Evolutionary conservation across 2,113 vertebrate genomes (phyloP).

Genomic region (Puffinus mauretanicus): DNA sequence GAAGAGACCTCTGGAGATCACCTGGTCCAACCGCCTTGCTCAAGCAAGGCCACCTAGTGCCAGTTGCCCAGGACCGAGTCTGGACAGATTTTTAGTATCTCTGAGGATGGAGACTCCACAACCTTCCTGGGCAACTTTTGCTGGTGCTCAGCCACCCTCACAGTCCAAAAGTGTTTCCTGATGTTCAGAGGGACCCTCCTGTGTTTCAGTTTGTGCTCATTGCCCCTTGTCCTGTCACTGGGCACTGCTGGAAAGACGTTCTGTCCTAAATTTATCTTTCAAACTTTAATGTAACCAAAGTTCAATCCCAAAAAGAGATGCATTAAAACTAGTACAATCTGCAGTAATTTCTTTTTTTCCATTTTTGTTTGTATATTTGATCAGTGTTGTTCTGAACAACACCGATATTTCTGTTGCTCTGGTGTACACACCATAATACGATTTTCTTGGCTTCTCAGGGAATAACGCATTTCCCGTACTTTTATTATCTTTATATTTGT

Average conservation of each 20-base stretch:
- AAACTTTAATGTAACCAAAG: not conserved
- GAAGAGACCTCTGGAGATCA: not conserved
- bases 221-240: not conserved
- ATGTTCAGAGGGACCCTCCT: not conserved
- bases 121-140: not conserved
- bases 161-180: not conserved
- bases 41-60: not conserved
- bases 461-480: not conserved
- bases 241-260: not conserved
- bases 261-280: not conserved
- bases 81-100: not conserved
- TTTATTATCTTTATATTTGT: not conserved
- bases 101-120: not conserved
- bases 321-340: not conserved
- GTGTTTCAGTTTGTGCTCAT: not conserved
- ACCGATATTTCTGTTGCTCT: not conserved
- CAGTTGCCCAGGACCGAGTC: rapidly evolving
- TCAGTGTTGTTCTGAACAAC: not conserved
- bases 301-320: not conserved
- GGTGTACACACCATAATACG: not conserved
- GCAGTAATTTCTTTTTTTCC: not conserved
- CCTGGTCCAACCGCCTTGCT: rapidly evolving
- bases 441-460: not conserved
- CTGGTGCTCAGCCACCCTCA: rapidly evolving
- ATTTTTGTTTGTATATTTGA: not conserved